Base-by-base conservation (phyloP, 1,140 invertebrate species). In the Pachypsylla venusta region DNA sequence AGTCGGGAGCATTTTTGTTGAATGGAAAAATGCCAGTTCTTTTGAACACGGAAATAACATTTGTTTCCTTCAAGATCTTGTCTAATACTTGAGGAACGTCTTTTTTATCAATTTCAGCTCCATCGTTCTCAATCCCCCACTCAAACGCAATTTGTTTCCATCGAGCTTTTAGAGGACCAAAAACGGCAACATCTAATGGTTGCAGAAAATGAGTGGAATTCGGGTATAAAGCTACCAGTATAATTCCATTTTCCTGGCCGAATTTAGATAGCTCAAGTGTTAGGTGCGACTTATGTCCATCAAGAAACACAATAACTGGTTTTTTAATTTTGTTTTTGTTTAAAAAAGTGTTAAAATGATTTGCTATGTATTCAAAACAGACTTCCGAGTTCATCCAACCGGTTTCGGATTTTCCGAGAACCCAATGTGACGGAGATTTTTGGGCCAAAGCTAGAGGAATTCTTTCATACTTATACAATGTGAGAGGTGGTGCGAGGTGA, bases 151-250 rank as follows among this genome's bases (percentile, higher is more conserved):
- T 48, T 57, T 67, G 64, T 61, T 67, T 70, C 70, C 70, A 73
- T 35, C 65, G 48, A 2, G 27, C 55, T 64, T 71, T 70, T 20
- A 71, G 22, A 27, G 65, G 64, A 59, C 62, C 61, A 55, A 72
- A 75, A 2, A 72, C 64, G 22, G 63, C 66, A 2, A 74, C 69
- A 61, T 73, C 69, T n/a, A 70, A 66, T 14, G 70, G 70, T 58
- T 73, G 71, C 30, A 74, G 58, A 3, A 74, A 67, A 60, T 74
- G 72, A 5, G 73, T 73, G 5, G 70, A 63, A 63, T 73, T 75
- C 0, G 72, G 69, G 5, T 64, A 66, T 7, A 75, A 63, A n/a
- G 68, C 67, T 30, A 71, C 69, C 27, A 75, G 59, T 58, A 74
- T 68, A 19, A 73, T 69, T 13, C 61, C 61, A 63, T 71, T 64